Percentiles rank a stretch among this genome's conserved stretches.
Conservation (phyloP, 2,797 vertebrate species). For the Synanceia verrucosa region DNA sequence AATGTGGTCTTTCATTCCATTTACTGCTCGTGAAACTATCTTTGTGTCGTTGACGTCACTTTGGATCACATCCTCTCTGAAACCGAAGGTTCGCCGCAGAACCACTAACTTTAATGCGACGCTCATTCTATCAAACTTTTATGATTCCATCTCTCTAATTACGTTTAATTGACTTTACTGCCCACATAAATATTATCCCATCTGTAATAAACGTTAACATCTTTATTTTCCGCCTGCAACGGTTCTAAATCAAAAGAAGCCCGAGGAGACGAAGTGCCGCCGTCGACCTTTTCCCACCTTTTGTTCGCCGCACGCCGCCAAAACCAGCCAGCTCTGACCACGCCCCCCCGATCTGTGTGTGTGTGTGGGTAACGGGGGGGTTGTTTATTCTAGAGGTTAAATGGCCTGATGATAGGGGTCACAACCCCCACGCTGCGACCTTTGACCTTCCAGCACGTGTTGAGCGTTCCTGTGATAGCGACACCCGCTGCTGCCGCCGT, state of each 20-base stretch:
- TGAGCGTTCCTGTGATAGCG: constrained; percentile 87
- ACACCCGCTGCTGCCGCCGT: constrained; percentile 62
- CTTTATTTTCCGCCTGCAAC: constrained; percentile 23
- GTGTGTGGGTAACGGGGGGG: constrained; percentile 76
- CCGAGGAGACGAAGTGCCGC: neutral
- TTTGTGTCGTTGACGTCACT: neutral
- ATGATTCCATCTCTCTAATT: constrained; percentile 60
- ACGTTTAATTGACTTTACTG: constrained; percentile 50
- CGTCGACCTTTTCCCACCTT: constrained; percentile 38
- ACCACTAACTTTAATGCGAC: constrained; percentile 19
- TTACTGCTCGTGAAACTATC: neutral
- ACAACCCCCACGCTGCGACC: constrained; percentile 90
- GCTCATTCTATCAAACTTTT: constrained; percentile 27
- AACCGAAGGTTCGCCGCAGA: neutral
- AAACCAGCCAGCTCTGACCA: neutral
- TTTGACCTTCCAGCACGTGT: constrained; percentile 90
- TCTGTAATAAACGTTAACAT: constrained; percentile 44
- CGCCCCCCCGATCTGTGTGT: constrained; percentile 10
- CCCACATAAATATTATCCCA: constrained; percentile 57
- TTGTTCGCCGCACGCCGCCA: constrained; percentile 23
- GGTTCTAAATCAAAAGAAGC: constrained; percentile 26
- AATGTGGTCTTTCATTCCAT: too few species aligned
- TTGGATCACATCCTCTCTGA: too few species aligned
- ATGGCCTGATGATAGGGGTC: constrained; percentile 90
- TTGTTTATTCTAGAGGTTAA: constrained; percentile 95